phyloP scores from a whole-genome alignment of 2,888 invertebrate species.

The Torymus auratus region DNA sequence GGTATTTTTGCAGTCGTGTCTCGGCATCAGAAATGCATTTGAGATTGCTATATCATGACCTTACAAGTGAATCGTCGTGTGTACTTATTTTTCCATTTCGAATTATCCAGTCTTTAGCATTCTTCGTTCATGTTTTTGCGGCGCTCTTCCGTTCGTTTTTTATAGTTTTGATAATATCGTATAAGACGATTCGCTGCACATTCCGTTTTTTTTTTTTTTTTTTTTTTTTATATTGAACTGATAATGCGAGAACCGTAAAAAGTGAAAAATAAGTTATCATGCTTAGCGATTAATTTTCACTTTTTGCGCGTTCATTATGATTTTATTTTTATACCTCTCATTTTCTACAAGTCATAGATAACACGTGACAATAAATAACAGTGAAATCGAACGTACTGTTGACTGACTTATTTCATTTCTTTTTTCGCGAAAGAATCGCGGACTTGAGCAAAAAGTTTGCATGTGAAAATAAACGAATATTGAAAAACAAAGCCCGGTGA shows the following conservation, averaged over 20 bases:
- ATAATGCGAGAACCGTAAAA: constrained; percentile 18
- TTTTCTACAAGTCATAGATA: constrained; percentile 23
- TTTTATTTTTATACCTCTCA: constrained; percentile 51
- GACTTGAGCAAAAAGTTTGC: constrained; percentile 16
- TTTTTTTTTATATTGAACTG: constrained; percentile 20
- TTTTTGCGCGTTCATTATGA: constrained; percentile 18
- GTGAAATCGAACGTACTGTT: constrained; percentile 27
- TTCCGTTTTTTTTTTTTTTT: constrained; percentile 50
- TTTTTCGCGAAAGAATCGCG: constrained; percentile 18
- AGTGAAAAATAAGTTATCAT: constrained; percentile 10
- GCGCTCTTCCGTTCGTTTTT: constrained; percentile 31
- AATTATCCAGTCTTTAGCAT: constrained; percentile 29
- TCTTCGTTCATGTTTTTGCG: constrained; percentile 15
- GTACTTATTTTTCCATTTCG: constrained; percentile 50
- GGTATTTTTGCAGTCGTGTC: constrained; percentile 2
- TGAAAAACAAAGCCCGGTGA: constrained; percentile 31
- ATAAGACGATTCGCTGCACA: constrained; percentile 41
- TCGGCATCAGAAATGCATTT: constrained; percentile 46
- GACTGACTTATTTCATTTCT: constrained; percentile 39
- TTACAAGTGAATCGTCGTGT: constrained; percentile 36
- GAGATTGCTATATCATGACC: constrained; percentile 32
- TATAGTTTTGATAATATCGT: constrained; percentile 35
- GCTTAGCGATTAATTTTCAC: constrained; percentile 23
- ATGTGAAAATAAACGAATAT: neutral
- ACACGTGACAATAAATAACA: constrained; percentile 42